A percentile compares a stretch with the other conserved stretches of the same genome.
Evolutionary conservation across 2,797 vertebrate genomes (phyloP).

Genomic region (Scomberomorus guttatus): DNA sequence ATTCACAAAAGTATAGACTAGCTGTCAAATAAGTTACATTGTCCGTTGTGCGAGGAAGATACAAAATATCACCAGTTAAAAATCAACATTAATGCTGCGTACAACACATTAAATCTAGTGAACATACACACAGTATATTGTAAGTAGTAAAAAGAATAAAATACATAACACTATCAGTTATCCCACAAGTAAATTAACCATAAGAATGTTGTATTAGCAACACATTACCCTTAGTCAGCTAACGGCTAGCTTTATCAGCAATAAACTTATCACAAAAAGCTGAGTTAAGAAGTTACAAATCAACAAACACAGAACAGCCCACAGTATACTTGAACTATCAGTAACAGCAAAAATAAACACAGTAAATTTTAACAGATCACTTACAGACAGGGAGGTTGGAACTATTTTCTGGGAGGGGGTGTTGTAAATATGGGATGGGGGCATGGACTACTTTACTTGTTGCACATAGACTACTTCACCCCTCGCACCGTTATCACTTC

Average conservation of each 20-base stretch:
- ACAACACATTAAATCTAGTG: neutral
- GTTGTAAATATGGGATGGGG: no score
- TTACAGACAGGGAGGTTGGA: no score
- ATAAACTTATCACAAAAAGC: no score
- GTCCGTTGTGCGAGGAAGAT: neutral
- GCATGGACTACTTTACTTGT: no score
- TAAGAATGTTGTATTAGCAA: neutral
- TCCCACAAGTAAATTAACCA: neutral
- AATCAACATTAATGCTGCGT: neutral
- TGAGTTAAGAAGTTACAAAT: no score
- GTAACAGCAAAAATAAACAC: no score
- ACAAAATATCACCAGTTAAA: neutral
- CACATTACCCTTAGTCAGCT: neutral
- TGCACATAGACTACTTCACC: no score
- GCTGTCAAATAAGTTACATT: neutral
- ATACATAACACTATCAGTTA: neutral
- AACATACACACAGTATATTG: neutral
- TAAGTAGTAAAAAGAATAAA: neutral
- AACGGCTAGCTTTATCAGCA: neutral
- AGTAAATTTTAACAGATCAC: no score
- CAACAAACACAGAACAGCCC: no score
- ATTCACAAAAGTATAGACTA: neutral
- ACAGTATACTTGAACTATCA: no score
- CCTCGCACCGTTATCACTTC: no score
- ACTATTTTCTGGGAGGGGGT: no score